Evolutionary conservation across 2,888 invertebrate genomes (phyloP).

Genomic region (Tipula confusa): DNA sequence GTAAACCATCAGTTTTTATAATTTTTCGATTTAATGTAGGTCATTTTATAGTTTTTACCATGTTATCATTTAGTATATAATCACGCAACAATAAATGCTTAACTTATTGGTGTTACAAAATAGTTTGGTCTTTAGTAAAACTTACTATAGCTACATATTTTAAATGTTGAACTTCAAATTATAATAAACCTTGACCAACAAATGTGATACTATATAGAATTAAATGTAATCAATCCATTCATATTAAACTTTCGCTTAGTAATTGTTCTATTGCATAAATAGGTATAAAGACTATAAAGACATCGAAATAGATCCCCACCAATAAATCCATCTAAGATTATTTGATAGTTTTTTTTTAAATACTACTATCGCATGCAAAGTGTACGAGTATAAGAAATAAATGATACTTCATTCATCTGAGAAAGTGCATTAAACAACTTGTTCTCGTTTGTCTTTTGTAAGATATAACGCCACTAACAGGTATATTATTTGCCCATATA

Average conservation of each 20-base stretch:
- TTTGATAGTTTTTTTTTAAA: no score
- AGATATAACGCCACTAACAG: background rate
- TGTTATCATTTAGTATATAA: background rate
- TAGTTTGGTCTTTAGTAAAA: background rate
- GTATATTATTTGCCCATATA: background rate
- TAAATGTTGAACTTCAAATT: background rate
- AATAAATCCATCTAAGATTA: background rate
- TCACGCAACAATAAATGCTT: no score
- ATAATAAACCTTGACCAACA: conserved; percentile 1
- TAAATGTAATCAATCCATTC: background rate
- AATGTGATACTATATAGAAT: background rate
- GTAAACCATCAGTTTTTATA: background rate
- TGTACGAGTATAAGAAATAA: no score
- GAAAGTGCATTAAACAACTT: background rate
- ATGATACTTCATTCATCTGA: background rate
- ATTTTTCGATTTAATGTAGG: background rate
- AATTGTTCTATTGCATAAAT: background rate
- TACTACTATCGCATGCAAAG: no score
- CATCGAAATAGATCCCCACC: background rate
- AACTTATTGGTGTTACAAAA: no score
- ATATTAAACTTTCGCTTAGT: background rate
- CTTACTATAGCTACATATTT: background rate
- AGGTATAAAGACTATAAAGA: no score
- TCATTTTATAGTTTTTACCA: background rate
- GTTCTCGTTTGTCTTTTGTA: background rate